phyloP scores from a whole-genome alignment of 2,113 vertebrate species.

The Microcebus lehilahytsara region DNA sequence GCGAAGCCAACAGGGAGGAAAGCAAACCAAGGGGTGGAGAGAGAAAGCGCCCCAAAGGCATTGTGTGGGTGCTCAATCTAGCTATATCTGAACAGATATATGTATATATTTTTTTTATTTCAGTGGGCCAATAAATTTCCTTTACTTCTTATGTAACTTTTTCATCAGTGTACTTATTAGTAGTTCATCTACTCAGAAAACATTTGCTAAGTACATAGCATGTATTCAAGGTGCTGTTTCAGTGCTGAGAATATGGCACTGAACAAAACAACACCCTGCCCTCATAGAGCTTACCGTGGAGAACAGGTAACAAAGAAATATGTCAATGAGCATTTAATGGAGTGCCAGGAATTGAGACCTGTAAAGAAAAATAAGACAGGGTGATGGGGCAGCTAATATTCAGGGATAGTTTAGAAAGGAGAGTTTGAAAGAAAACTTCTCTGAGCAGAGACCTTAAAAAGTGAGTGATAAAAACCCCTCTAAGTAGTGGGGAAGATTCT shows the following conservation, averaged over 20 bases:
- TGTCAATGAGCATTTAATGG: not conserved
- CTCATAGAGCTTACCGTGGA: not conserved
- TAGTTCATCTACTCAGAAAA: not conserved
- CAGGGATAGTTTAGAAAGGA: not conserved
- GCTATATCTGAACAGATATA: not conserved
- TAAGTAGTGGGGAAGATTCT: not conserved
- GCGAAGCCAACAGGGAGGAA: not conserved
- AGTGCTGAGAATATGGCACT: not conserved
- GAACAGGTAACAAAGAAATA: not conserved
- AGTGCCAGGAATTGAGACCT: not conserved
- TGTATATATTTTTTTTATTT: not conserved
- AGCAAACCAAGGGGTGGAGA: not conserved
- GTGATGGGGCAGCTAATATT: not conserved
- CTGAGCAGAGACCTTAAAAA: not conserved
- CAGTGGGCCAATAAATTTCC: not conserved
- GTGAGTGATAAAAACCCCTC: not conserved
- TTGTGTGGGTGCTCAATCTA: accelerated
- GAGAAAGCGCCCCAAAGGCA: not conserved
- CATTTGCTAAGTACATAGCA: not conserved
- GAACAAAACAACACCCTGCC: not conserved
- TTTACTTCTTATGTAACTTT: not conserved
- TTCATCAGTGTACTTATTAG: not conserved
- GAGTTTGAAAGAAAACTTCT: not conserved
- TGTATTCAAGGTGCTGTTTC: not conserved
- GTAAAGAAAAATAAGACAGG: not conserved